Evolutionary conservation across 2,888 invertebrate species (phyloP).

Genomic region (Temnothorax ravouxi): DNA sequence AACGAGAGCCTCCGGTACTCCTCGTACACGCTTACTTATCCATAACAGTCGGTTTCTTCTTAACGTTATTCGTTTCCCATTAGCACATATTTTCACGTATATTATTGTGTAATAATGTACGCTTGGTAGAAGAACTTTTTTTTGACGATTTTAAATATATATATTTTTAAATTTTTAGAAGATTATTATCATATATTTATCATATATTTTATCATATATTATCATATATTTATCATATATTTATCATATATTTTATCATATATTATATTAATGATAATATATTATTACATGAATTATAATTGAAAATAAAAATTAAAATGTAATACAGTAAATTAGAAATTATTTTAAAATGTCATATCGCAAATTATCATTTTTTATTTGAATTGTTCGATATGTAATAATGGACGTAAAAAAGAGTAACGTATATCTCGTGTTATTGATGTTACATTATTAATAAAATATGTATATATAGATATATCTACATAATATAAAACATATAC

Average conservation of each 20-base stretch:
- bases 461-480: background rate
- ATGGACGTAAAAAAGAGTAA: slow-evolving; percentile 12
- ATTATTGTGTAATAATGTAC: background rate
- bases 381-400: background rate
- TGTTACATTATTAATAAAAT: slow-evolving; percentile 23
- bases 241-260: too few relatives aligned
- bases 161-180: background rate
- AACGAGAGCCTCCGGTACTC: slow-evolving; percentile 40
- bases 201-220: too few relatives aligned
- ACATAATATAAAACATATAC: background rate
- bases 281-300: background rate
- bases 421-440: background rate
- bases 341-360: background rate
- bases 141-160: background rate
- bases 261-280: slow-evolving; percentile 1
- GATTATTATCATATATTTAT: too few relatives aligned
- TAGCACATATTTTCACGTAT: background rate
- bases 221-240: too few relatives aligned
- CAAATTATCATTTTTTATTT: background rate
- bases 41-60: slow-evolving; percentile 6
- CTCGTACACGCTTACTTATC: background rate
- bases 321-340: background rate
- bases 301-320: background rate
- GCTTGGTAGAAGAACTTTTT: background rate
- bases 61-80: background rate